Evolutionary conservation across 2,797 vertebrate species (phyloP).

Genomic region (Myotis myotis): DNA sequence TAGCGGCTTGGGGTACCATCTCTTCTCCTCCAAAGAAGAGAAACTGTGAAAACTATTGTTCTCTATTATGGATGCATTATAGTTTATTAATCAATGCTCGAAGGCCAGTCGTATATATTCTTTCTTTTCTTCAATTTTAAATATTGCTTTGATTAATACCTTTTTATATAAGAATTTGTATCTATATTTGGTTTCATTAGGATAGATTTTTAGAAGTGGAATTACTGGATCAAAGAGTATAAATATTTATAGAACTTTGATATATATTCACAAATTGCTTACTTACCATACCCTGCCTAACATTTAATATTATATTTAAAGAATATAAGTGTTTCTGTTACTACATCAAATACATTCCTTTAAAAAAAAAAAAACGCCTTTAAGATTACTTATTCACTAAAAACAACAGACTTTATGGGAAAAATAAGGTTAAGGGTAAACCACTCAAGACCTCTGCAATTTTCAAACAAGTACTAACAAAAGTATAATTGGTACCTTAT

Average conservation of each 20-base stretch:
- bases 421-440: slow-evolving; percentile 57
- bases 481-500: slow-evolving; percentile 59
- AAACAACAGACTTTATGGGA: slow-evolving; percentile 60
- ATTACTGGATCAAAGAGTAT: slow-evolving; percentile 2
- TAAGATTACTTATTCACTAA: slow-evolving; percentile 40
- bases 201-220: slow-evolving; percentile 27
- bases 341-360: slow-evolving; percentile 34
- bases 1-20: background rate
- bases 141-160: slow-evolving; percentile 5
- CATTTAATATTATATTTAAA: slow-evolving; percentile 59
- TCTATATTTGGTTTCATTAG: slow-evolving; percentile 11
- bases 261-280: slow-evolving; percentile 41
- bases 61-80: background rate
- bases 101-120: background rate
- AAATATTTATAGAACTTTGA: slow-evolving; percentile 32
- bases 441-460: slow-evolving; percentile 46
- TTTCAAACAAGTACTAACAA: slow-evolving; percentile 67
- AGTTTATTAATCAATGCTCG: background rate
- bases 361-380: background rate
- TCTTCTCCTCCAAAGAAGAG: background rate
- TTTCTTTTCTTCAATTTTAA: background rate
- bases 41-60: background rate
- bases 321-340: slow-evolving; percentile 46
- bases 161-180: background rate
- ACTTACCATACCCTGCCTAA: background rate